phyloP scores from a whole-genome alignment of 2,797 vertebrate species.

The Pagetopsis macropterus region DNA sequence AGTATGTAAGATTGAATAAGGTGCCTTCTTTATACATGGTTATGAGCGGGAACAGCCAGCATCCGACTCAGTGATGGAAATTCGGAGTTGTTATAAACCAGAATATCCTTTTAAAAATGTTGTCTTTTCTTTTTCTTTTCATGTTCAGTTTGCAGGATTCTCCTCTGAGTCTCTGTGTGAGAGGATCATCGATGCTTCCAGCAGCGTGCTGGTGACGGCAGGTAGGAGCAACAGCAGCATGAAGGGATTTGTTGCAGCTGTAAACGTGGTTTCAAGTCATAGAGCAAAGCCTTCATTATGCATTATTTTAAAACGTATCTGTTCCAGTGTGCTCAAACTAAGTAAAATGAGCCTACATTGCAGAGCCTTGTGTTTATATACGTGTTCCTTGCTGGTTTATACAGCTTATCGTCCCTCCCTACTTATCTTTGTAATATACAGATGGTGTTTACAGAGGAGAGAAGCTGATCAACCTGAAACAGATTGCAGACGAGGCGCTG shows the following conservation, averaged over 20 bases:
- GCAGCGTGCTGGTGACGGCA: conserved; percentile 83
- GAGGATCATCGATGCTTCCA: conserved; percentile 82
- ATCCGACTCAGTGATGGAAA: not conserved
- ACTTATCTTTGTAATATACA: conserved; percentile 41
- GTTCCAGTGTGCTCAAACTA: no score
- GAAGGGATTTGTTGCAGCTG: conserved; percentile 12
- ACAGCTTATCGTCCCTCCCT: conserved; percentile 6
- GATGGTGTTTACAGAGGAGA: conserved; percentile 86
- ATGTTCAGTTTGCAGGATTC: conserved; percentile 86
- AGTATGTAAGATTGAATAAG: conserved; percentile 33
- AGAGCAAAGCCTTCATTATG: not conserved
- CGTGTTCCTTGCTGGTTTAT: conserved; percentile 12
- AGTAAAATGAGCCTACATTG: no score
- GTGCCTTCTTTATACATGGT: conserved; percentile 25
- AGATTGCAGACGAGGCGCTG: conserved; percentile 82
- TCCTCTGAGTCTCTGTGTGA: conserved; percentile 85
- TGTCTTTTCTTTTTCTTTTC: conserved; percentile 18
- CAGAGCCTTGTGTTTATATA: conserved; percentile 12
- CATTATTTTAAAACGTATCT: no score
- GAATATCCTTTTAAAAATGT: not conserved
- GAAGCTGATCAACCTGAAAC: conserved; percentile 86
- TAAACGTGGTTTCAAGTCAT: conserved; percentile 9
- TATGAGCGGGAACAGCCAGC: not conserved
- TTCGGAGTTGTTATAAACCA: not conserved
- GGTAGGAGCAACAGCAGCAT: conserved; percentile 64